Evolutionary conservation across 2,797 vertebrate species (phyloP).

Genomic region (Coendou prehensilis): DNA sequence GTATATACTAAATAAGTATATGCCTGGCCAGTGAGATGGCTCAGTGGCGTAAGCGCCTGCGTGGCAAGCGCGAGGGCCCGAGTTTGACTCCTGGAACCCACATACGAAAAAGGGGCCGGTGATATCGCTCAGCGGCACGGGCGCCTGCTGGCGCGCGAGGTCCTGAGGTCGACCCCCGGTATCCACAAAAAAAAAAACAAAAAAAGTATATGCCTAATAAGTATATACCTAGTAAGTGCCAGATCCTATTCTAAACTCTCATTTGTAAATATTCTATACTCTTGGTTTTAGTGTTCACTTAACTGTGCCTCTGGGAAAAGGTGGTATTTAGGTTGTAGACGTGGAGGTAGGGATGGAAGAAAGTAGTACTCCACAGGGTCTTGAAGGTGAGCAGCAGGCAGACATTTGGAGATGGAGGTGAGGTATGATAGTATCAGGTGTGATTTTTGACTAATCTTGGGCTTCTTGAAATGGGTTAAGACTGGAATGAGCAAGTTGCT

Average conservation of each 20-base stretch:
- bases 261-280: not conserved
- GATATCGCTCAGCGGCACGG: no score
- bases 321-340: not conserved
- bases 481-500: not conserved
- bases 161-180: no score
- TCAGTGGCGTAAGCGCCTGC: no score
- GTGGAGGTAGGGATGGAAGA: not conserved
- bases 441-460: not conserved
- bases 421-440: not conserved
- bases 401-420: not conserved
- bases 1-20: not conserved
- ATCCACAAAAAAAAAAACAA: no score
- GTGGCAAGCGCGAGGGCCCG: no score
- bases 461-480: not conserved
- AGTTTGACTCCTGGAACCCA: no score
- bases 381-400: not conserved
- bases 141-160: no score
- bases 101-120: no score
- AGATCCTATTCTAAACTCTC: not conserved
- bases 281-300: not conserved
- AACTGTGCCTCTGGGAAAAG: not conserved
- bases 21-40: no score
- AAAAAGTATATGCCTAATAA: no score
- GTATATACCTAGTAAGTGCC: not conserved
- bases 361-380: not conserved